Conservation (phyloP, 2,113 vertebrate genomes). For the Hyaena hyaena region DNA sequence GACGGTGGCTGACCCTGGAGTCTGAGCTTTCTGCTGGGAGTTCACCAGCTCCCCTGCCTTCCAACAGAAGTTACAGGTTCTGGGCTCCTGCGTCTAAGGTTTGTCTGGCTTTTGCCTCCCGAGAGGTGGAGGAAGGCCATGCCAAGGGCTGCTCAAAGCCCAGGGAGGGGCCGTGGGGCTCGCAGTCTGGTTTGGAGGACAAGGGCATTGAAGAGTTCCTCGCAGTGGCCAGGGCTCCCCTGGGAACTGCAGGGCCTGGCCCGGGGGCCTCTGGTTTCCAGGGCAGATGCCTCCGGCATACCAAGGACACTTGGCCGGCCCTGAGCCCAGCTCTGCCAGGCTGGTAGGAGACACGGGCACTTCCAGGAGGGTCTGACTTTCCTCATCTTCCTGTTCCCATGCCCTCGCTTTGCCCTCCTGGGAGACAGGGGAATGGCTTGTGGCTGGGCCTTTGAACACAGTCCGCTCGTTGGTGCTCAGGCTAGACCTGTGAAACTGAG, state of each 20-base stretch:
- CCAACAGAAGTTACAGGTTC: not conserved
- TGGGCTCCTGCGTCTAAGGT: not conserved
- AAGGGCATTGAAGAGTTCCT: not conserved
- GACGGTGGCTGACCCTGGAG: not conserved
- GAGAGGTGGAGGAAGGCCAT: not conserved
- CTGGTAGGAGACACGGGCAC: slow-evolving; percentile 23
- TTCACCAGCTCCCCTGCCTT: not conserved
- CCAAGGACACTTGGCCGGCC: slow-evolving; percentile 70
- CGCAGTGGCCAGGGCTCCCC: not conserved
- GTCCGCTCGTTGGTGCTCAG: not conserved
- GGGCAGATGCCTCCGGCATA: slow-evolving; percentile 75
- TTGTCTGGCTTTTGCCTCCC: not conserved
- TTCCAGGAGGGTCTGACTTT: slow-evolving; percentile 15
- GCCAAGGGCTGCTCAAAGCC: not conserved
- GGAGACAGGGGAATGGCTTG: not conserved
- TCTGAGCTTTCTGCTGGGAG: not conserved
- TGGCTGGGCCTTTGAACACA: not conserved
- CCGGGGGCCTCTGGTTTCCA: slow-evolving; percentile 66
- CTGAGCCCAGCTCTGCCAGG: slow-evolving; percentile 56
- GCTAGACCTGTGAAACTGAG: not conserved
- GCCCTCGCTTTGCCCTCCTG: slow-evolving; percentile 53
- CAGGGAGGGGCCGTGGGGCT: not conserved
- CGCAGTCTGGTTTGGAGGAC: not conserved
- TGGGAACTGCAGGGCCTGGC: slow-evolving; percentile 24
- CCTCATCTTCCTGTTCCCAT: slow-evolving; percentile 56